These are phyloP conservation scores for Hylia prasina DNA, from an alignment of 2,113 vertebrate genomes.

Conservation along the genomic window DNA sequence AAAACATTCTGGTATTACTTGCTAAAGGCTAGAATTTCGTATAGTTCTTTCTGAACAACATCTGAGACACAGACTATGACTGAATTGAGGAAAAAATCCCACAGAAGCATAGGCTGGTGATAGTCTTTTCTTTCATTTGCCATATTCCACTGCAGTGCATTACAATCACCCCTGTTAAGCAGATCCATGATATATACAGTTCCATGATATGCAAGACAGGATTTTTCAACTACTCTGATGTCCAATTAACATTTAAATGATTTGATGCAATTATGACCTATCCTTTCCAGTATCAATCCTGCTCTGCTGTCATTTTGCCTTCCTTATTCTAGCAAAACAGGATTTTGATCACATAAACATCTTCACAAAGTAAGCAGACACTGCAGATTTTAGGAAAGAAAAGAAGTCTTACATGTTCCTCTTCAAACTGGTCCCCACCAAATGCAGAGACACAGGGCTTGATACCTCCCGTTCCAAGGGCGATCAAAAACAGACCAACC, in stretches of 20 bases:
- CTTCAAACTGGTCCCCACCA: constrained; percentile 96
- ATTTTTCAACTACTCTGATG: neutral
- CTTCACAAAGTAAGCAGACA: neutral
- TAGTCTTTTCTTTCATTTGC: neutral
- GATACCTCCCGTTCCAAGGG: constrained; percentile 94
- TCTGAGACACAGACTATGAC: neutral
- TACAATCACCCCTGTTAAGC: neutral
- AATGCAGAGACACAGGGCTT: constrained; percentile 97
- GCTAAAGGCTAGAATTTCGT: neutral
- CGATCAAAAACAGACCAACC: constrained; percentile 88
- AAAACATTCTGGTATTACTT: neutral
- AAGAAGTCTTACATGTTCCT: constrained; percentile 83
- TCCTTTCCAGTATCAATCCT: neutral
- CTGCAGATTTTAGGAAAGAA: constrained; percentile 35
- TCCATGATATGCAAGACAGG: neutral
- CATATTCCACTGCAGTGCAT: neutral
- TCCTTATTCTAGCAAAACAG: neutral
- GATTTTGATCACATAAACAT: neutral
- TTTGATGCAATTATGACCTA: neutral
- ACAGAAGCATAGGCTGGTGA: neutral
- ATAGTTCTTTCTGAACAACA: neutral
- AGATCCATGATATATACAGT: neutral
- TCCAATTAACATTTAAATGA: neutral
- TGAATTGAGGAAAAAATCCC: neutral
- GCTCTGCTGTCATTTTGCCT: neutral